Conservation (phyloP, 2,113 vertebrate species). For the Xiphias gladius region DNA sequence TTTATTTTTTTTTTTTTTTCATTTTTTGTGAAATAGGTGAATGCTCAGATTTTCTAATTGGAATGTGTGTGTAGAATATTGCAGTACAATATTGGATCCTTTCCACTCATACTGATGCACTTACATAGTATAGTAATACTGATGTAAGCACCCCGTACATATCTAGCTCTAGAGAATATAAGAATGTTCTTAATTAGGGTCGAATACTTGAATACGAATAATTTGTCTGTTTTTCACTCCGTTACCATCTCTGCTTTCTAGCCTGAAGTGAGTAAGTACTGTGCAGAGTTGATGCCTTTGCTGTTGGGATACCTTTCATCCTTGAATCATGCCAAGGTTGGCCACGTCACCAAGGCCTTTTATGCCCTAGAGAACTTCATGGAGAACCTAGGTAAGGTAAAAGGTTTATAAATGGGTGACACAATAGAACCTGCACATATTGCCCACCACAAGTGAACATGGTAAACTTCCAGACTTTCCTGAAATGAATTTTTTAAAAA, state of each 20-base stretch:
- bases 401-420: not conserved
- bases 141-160: not conserved
- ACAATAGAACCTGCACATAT: not conserved
- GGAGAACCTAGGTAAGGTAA: slow-evolving; percentile 89
- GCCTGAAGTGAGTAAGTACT: slow-evolving; percentile 90
- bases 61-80: not conserved
- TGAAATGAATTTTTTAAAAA: no score
- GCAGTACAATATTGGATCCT: not conserved
- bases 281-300: slow-evolving; percentile 89
- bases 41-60: not conserved
- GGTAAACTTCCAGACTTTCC: not conserved
- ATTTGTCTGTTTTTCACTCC: not conserved
- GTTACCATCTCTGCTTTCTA: slow-evolving; percentile 46
- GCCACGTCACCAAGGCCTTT: slow-evolving; percentile 90
- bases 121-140: not conserved
- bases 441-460: not conserved
- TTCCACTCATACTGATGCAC: not conserved
- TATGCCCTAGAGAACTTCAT: slow-evolving; percentile 94
- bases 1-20: no score
- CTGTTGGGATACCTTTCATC: slow-evolving; percentile 88
- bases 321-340: slow-evolving; percentile 83
- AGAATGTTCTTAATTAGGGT: not conserved
- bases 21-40: no score
- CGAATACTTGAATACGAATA: no score
- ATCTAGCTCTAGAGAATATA: not conserved